Evolutionary conservation across 2,113 vertebrate genomes (phyloP), one percentile per base, ranked within the genome.

Genomic region (Syrmaticus mikado): DNA sequence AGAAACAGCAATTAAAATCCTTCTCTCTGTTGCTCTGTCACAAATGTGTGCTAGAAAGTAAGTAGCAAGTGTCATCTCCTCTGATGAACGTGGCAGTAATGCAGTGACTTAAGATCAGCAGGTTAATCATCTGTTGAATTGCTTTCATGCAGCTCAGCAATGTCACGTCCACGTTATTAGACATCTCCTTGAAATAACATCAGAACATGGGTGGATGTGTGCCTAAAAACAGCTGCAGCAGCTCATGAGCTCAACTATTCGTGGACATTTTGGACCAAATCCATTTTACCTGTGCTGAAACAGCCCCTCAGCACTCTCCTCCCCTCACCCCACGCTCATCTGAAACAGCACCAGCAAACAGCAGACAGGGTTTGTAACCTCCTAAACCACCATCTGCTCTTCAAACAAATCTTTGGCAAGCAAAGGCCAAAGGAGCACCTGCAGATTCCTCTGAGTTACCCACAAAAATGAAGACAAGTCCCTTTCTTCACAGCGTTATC

Each of bases 191-290:
- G 53, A 92, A 76, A 38, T 24, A 79, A 46, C 17, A 4, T 1
- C 71, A 77, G 34, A 76, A 48, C 46, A 21, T 0, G 13, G 22
- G 32, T 70, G 95, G 67, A 85, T n/a, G 45, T n/a, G 70, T 16
- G 57, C 40, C 17, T 43, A 30, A 82, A 87, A 87, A 36, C 87
- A 92, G 84, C 78, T 68, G 71, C 58, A 75, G 84, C 74, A 91
- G 60, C 57, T 67, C 71, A 60, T 1, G 11, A 77, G 34, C 78
- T 43, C 74, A 82, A 60, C 16, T 27, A 18, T 2, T 89, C 57
- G 71, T 32, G 28, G 62, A 77, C 10, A 52, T 74, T 25, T 46
- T 91, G 74, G 62, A n/a, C 21, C 70, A 30, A 65, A 89, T 17
- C 43, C 0, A 0, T 48, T 52, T 21, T 87, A 86, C 84, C 84